Conservation (phyloP, 2,888 invertebrate genomes). For the Anthrax anthrax region DNA sequence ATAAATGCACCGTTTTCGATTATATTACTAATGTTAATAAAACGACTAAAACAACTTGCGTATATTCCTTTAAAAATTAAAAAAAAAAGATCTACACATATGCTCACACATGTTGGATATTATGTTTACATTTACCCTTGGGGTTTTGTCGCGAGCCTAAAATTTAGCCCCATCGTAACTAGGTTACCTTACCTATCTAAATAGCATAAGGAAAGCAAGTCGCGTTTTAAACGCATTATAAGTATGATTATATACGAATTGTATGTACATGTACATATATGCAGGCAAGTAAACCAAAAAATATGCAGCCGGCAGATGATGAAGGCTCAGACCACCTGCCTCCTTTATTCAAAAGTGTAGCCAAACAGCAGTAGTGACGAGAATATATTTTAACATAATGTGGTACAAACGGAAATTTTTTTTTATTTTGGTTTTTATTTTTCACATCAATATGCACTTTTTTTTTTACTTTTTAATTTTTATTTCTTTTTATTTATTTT, state of each 20-base stretch:
- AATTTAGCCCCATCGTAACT: neutral
- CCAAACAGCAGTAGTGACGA: neutral
- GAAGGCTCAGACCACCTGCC: slow-evolving; percentile 1
- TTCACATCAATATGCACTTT: neutral
- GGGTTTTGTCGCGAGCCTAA: neutral
- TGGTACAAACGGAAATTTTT: neutral
- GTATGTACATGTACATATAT: too few species aligned
- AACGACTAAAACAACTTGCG: too few species aligned
- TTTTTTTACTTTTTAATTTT: neutral
- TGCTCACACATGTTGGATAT: too few species aligned
- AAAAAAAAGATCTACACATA: too few species aligned
- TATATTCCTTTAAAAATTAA: too few species aligned
- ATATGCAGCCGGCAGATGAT: neutral
- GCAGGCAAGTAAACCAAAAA: neutral
- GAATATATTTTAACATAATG: neutral
- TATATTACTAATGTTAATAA: too few species aligned
- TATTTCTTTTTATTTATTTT: too few species aligned
- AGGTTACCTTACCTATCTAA: neutral
- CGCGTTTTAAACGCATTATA: too few species aligned
- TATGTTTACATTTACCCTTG: neutral
- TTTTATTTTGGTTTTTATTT: neutral
- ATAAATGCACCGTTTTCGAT: too few species aligned
- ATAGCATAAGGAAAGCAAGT: too few species aligned
- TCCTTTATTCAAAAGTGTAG: neutral
- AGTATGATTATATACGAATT: too few species aligned